Conservation (phyloP, 2,888 invertebrate genomes). For the Zeuzera pyrina region DNA sequence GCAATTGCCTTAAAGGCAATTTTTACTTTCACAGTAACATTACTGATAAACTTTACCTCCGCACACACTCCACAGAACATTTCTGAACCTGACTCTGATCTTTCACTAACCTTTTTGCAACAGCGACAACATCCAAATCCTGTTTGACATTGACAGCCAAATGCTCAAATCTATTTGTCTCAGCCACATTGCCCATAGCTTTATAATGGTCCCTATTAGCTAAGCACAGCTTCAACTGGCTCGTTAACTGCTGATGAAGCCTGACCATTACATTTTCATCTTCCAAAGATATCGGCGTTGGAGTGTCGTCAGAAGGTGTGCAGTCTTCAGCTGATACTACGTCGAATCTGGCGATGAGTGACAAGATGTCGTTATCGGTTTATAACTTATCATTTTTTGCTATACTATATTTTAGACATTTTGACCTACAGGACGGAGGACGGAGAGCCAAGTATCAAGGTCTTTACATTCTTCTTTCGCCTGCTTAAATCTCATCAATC, state of each 20-base stretch:
- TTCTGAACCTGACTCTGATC: too few relatives aligned
- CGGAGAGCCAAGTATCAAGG: too few relatives aligned
- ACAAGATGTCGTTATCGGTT: neutral
- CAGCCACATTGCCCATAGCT: constrained; percentile 90
- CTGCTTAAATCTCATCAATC: too few relatives aligned
- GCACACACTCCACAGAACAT: too few relatives aligned
- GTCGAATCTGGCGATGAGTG: constrained; percentile 72
- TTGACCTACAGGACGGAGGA: too few relatives aligned
- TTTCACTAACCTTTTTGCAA: constrained; percentile 81
- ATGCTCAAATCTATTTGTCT: constrained; percentile 91
- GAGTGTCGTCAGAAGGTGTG: constrained; percentile 70
- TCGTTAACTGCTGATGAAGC: constrained; percentile 84
- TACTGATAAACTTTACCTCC: too few relatives aligned
- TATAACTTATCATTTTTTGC: too few relatives aligned
- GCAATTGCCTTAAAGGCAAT: too few relatives aligned
- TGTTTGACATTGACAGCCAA: constrained; percentile 87
- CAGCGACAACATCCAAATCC: constrained; percentile 88
- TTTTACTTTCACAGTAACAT: too few relatives aligned
- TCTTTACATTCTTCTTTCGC: too few relatives aligned
- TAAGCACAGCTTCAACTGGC: constrained; percentile 87
- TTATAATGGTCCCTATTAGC: constrained; percentile 90
- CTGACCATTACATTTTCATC: constrained; percentile 79
- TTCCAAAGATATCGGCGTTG: constrained; percentile 39
- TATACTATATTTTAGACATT: too few relatives aligned
- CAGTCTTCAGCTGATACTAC: constrained; percentile 80